These are phyloP conservation scores for Luehdorfia chinensis DNA, from an alignment of 1,140 invertebrate species.

Conservation along the genomic window DNA sequence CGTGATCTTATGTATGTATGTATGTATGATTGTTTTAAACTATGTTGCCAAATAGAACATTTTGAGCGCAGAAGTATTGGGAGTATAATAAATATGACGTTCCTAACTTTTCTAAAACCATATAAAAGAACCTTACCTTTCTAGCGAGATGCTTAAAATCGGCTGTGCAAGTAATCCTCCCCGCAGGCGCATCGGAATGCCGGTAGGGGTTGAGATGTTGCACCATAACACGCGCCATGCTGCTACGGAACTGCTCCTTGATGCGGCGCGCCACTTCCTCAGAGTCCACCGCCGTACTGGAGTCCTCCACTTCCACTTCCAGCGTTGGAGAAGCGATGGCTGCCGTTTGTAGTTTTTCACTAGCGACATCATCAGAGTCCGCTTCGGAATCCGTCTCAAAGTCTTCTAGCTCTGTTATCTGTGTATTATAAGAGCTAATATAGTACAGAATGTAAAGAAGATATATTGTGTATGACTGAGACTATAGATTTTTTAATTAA, in stretches of 20 bases:
- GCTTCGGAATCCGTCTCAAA: constrained; percentile 39
- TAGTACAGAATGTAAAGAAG: too few species aligned
- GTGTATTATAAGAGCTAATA: background rate
- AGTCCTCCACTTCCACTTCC: background rate
- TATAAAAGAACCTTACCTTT: too few species aligned
- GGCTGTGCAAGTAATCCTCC: constrained; percentile 91
- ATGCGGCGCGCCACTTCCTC: constrained; percentile 80
- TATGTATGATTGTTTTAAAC: too few species aligned
- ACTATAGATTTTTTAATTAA: background rate
- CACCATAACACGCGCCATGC: constrained; percentile 94
- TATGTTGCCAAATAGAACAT: too few species aligned
- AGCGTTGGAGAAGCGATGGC: background rate
- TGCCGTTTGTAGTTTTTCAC: constrained; percentile 13
- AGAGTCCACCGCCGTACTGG: constrained; percentile 19
- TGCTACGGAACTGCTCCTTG: constrained; percentile 92
- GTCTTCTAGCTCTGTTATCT: constrained; percentile 45
- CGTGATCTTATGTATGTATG: too few species aligned
- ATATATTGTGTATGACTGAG: too few species aligned
- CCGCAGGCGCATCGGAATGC: constrained; percentile 85
- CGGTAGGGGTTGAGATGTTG: constrained; percentile 93
- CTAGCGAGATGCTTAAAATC: constrained; percentile 97
- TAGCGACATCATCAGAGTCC: constrained; percentile 26
- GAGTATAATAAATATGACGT: too few species aligned
- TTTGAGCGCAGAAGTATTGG: too few species aligned
- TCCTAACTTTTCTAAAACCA: too few species aligned